Conservation (phyloP, 1,140 invertebrate genomes). For the Heterodera schachtii region DNA sequence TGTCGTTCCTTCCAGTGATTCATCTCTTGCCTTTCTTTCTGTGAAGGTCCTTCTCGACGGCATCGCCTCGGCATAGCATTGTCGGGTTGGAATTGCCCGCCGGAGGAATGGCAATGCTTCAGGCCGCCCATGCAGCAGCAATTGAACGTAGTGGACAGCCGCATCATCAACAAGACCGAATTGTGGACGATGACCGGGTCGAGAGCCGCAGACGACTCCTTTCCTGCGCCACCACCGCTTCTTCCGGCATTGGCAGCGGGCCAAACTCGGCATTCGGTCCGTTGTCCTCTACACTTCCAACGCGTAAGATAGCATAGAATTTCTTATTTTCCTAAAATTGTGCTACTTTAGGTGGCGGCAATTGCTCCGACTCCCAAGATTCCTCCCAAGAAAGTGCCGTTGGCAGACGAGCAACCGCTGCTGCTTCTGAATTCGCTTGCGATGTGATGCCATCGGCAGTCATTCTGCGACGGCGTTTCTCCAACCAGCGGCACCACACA, state of each 20-base stretch:
- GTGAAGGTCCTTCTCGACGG: slow-evolving; percentile 43
- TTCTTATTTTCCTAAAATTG: neutral
- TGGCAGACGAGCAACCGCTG: neutral
- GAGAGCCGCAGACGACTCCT: neutral
- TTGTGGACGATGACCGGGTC: neutral
- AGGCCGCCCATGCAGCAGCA: slow-evolving; percentile 33
- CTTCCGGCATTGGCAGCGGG: slow-evolving; percentile 34
- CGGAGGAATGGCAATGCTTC: slow-evolving; percentile 40
- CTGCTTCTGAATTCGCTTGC: slow-evolving; percentile 3
- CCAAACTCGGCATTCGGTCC: slow-evolving; percentile 23
- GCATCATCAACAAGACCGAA: no score
- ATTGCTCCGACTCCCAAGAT: slow-evolving; percentile 11
- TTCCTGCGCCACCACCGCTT: slow-evolving; percentile 21
- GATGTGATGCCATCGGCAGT: slow-evolving; percentile 52
- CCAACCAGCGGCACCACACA: slow-evolving; percentile 60
- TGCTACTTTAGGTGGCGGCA: neutral
- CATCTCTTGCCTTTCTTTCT: neutral
- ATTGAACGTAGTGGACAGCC: slow-evolving; percentile 23
- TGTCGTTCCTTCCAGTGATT: neutral
- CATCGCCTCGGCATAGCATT: slow-evolving; percentile 51
- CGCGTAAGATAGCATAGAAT: neutral
- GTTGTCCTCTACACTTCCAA: neutral
- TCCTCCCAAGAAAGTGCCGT: neutral
- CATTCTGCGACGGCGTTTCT: slow-evolving; percentile 59
- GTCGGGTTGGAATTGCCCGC: slow-evolving; percentile 39